phyloP scores from a whole-genome alignment of 2,797 vertebrate species.

The Clarias pachynema region DNA sequence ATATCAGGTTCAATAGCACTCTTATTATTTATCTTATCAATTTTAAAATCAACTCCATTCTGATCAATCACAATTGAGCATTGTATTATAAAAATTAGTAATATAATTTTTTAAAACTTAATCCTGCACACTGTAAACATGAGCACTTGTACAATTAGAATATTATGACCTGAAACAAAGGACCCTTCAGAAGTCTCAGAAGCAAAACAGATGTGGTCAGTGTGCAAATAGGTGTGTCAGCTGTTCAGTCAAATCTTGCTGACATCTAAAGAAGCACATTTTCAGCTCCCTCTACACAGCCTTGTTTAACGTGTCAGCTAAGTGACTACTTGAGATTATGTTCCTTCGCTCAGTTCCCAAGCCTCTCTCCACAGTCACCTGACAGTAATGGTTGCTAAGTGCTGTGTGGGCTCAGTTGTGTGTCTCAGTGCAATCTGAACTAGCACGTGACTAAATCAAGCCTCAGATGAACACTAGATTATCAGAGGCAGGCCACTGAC shows the following conservation, averaged over 20 bases:
- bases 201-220: not conserved
- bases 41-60: not conserved
- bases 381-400: conserved; percentile 52
- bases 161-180: not conserved
- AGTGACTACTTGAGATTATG: conserved; percentile 39
- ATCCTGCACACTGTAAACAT: not conserved
- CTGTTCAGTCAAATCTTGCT: conserved; percentile 4
- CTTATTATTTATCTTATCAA: not conserved
- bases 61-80: not conserved
- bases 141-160: not conserved
- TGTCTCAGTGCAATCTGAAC: conserved; percentile 21
- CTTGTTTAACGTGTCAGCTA: conserved; percentile 37
- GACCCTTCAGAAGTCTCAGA: not conserved
- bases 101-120: not conserved
- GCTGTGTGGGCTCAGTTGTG: conserved; percentile 28
- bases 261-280: conserved; percentile 1
- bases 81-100: not conserved
- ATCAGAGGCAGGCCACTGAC: not conserved
- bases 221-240: conserved; percentile 4
- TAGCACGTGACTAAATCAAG: conserved; percentile 28
- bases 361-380: conserved; percentile 45
- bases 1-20: not conserved
- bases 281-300: conserved; percentile 14
- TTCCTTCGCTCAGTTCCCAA: conserved; percentile 35
- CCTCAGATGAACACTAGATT: conserved; percentile 11